These are phyloP conservation scores for Dasyornis broadbenti DNA, from an alignment of 2,113 vertebrate species.

Conservation along the genomic window DNA sequence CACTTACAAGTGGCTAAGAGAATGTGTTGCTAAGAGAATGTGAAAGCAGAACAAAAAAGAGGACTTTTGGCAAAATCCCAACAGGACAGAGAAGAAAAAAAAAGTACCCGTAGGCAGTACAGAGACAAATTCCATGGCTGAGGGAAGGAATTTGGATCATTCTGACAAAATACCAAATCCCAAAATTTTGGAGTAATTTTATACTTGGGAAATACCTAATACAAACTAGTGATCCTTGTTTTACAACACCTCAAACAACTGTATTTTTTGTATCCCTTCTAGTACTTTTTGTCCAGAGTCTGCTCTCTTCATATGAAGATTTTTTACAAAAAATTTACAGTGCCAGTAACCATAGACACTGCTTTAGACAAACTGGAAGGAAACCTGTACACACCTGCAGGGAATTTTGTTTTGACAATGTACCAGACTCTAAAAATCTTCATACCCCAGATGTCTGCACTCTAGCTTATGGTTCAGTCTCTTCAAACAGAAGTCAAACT, in stretches of 20 bases:
- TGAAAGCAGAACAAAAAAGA: slow-evolving; percentile 35
- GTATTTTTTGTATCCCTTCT: not conserved
- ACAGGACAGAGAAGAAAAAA: not conserved
- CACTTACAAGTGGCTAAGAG: not conserved
- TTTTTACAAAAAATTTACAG: not conserved
- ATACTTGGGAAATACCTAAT: not conserved
- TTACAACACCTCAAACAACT: not conserved
- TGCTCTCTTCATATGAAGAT: not conserved
- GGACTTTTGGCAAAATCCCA: slow-evolving; percentile 25
- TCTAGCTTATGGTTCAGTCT: not conserved
- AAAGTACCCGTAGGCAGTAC: not conserved
- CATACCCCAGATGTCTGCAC: not conserved
- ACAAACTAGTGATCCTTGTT: not conserved
- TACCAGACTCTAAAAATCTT: not conserved
- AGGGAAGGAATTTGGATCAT: not conserved
- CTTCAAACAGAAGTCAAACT: not conserved
- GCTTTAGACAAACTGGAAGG: not conserved
- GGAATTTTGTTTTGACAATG: not conserved
- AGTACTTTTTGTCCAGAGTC: not conserved
- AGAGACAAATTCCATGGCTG: not conserved
- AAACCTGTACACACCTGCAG: not conserved
- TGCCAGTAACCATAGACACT: not conserved
- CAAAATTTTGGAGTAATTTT: not conserved
- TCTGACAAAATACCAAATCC: not conserved
- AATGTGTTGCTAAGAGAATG: slow-evolving; percentile 46